Conservation (phyloP, 2,888 invertebrate genomes). For the Synergus umbraculus region DNA sequence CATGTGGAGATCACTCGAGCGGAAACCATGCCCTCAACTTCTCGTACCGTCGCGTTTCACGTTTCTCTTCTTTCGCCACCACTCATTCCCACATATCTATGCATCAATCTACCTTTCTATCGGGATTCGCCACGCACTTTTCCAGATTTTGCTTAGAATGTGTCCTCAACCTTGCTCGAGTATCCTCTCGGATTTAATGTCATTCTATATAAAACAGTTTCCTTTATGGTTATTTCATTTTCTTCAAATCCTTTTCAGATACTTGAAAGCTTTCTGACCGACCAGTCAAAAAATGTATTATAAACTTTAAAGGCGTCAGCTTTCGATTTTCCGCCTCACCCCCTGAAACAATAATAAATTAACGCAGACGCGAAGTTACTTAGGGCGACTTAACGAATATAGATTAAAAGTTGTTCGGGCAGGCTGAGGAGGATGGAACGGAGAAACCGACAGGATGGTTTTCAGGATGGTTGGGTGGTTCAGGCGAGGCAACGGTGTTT, state of each 20-base stretch:
- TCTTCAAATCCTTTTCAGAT: neutral
- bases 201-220: neutral
- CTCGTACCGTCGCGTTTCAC: slow-evolving; percentile 56
- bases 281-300: slow-evolving; percentile 60
- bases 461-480: slow-evolving; percentile 52
- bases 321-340: slow-evolving; percentile 46
- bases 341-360: slow-evolving; percentile 70
- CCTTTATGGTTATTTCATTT: too few species aligned
- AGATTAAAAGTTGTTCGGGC: slow-evolving; percentile 75
- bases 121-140: neutral
- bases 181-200: slow-evolving; percentile 14
- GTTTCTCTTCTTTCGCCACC: slow-evolving; percentile 58
- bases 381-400: slow-evolving; percentile 75
- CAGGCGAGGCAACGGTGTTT: slow-evolving; percentile 67
- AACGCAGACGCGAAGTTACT: slow-evolving; percentile 70
- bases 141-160: neutral
- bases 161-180: neutral
- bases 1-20: slow-evolving; percentile 74
- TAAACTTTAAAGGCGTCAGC: slow-evolving; percentile 50
- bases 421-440: slow-evolving; percentile 49
- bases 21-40: slow-evolving; percentile 63
- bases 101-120: slow-evolving; percentile 26
- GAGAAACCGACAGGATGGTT: slow-evolving; percentile 50
- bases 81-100: slow-evolving; percentile 48
- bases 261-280: slow-evolving; percentile 42